A percentile compares a stretch with the other conserved stretches of the same genome.
These are phyloP conservation scores for Apteryx owenii DNA, from an alignment of 2,113 vertebrate species.

Conservation along the genomic window DNA sequence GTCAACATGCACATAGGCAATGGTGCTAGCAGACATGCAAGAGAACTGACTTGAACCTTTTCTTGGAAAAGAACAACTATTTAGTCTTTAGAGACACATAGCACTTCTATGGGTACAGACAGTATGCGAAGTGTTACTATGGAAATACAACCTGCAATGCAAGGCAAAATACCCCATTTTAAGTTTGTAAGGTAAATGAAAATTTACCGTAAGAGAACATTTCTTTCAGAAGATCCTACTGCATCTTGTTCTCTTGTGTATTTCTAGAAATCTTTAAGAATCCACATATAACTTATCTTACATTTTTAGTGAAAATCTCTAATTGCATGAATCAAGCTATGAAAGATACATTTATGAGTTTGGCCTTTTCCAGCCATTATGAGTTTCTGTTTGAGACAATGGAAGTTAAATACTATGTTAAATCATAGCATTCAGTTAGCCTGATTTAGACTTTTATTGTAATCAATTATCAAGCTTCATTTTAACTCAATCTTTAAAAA, in stretches of 20 bases:
- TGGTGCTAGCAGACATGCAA: accelerated
- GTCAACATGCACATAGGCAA: not conserved
- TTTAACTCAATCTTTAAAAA: not conserved
- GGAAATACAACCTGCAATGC: not conserved
- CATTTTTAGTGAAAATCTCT: not conserved
- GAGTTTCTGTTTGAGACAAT: not conserved
- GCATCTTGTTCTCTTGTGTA: not conserved
- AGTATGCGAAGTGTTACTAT: not conserved
- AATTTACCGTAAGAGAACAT: not conserved
- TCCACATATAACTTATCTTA: not conserved
- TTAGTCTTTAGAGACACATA: not conserved
- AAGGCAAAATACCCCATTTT: not conserved
- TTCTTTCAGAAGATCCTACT: not conserved
- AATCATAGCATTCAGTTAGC: not conserved
- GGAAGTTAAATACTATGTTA: not conserved
- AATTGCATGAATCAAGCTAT: not conserved
- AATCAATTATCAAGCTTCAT: not conserved
- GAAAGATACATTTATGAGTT: not conserved
- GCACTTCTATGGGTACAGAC: not conserved
- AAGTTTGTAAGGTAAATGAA: not conserved
- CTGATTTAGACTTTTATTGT: not conserved
- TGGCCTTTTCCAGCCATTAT: too few species aligned
- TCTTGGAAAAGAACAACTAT: not conserved
- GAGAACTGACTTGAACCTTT: not conserved
- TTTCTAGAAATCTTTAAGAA: not conserved